Conservation (phyloP, 2,797 vertebrate species). For the Molossus molossus region DNA sequence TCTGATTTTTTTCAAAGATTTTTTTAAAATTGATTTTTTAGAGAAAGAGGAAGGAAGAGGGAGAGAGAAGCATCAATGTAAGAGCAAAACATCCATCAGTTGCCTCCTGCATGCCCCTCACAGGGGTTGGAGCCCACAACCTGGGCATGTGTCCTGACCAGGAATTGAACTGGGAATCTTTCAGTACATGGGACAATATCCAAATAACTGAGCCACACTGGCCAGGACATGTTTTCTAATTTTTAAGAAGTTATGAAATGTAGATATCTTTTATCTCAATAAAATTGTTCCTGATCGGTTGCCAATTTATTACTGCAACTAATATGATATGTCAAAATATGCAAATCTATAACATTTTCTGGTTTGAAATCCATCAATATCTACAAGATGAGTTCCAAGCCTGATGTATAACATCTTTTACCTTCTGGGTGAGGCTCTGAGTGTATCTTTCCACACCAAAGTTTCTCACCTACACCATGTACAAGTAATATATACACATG, state of each 20-base stretch:
- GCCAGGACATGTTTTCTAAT: not conserved
- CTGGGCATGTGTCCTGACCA: too few species aligned
- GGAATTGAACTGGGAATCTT: too few species aligned
- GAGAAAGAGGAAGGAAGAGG: too few species aligned
- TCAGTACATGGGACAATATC: too few species aligned
- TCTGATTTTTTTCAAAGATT: not conserved
- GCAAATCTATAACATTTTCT: conserved; percentile 21
- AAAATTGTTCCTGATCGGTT: not conserved
- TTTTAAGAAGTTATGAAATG: conserved; percentile 32
- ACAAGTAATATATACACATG: not conserved
- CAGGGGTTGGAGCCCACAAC: too few species aligned
- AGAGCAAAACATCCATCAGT: too few species aligned
- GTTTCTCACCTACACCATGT: not conserved
- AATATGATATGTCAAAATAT: not conserved
- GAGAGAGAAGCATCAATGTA: too few species aligned
- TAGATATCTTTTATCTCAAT: not conserved
- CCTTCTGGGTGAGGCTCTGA: not conserved
- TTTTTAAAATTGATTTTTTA: too few species aligned
- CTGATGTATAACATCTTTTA: not conserved
- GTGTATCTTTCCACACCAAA: not conserved
- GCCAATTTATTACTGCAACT: not conserved
- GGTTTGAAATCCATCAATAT: not conserved
- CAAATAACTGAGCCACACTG: too few species aligned
- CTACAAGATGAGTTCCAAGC: not conserved
- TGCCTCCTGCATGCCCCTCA: too few species aligned